Conservation (phyloP, 2,113 vertebrate species). For the Serinus canaria region DNA sequence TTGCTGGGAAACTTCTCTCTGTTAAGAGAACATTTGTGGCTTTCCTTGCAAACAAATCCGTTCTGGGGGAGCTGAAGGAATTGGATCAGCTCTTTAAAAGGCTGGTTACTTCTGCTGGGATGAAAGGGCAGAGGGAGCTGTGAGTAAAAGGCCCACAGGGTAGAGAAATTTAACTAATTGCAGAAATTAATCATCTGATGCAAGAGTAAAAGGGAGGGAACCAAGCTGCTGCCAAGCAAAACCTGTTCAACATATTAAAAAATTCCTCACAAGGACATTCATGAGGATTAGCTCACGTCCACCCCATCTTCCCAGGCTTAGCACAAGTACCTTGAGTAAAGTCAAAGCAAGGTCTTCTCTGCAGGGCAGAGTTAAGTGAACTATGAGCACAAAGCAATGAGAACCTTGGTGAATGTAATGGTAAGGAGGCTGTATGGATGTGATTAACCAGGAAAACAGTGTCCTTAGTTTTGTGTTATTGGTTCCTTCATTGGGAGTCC, state of each 20-base stretch:
- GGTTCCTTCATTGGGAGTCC: not conserved
- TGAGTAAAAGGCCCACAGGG: not conserved
- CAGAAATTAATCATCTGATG: not conserved
- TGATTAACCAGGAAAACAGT: not conserved
- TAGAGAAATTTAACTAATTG: not conserved
- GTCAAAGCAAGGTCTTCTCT: not conserved
- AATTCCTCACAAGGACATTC: not conserved
- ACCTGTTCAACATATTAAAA: not conserved
- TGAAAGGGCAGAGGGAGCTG: not conserved
- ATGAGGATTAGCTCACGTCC: not conserved
- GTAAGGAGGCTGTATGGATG: not conserved
- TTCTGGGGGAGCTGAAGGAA: not conserved
- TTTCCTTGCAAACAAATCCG: not conserved
- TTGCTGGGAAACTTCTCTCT: not conserved
- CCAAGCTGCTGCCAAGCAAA: not conserved
- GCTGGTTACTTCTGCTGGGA: not conserved
- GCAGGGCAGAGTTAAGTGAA: not conserved
- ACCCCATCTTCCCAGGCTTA: not conserved
- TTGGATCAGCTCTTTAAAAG: not conserved
- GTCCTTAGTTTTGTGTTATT: not conserved
- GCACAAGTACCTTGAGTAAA: not conserved
- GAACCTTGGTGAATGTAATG: not conserved
- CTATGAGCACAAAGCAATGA: not conserved
- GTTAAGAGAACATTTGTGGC: not conserved
- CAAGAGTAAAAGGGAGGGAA: not conserved